Evolutionary conservation across 2,888 invertebrate genomes (phyloP).

Genomic region (Hymenopus coronatus): DNA sequence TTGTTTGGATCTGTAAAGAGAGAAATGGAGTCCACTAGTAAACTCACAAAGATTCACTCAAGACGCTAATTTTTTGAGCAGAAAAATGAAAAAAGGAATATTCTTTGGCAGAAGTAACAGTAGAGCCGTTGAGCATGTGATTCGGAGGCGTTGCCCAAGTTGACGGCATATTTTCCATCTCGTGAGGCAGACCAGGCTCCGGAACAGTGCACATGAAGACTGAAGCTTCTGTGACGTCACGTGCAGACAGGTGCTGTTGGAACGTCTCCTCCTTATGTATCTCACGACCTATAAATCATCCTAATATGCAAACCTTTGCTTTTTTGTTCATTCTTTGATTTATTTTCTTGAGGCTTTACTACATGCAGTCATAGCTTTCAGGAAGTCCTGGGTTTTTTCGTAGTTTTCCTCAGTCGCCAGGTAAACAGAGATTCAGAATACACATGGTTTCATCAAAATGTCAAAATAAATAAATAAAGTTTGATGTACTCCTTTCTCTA

Average conservation of each 20-base stretch:
- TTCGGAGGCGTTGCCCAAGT: constrained; percentile 5
- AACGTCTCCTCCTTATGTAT: background rate
- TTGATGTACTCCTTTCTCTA: too few relatives aligned
- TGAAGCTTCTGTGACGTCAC: background rate
- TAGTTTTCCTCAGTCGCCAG: too few relatives aligned
- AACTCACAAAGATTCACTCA: background rate
- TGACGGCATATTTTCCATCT: constrained; percentile 25
- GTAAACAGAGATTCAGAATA: too few relatives aligned
- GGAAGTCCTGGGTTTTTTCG: too few relatives aligned
- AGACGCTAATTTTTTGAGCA: background rate
- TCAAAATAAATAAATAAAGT: too few relatives aligned
- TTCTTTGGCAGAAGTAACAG: background rate
- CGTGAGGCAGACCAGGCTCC: constrained; percentile 20
- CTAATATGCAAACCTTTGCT: background rate
- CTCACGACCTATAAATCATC: background rate
- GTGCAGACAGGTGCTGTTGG: background rate
- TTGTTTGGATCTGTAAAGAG: background rate
- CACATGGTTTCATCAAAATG: too few relatives aligned
- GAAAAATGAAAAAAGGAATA: background rate
- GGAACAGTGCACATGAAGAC: constrained; percentile 14
- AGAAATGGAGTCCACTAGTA: background rate
- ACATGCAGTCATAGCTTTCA: too few relatives aligned
- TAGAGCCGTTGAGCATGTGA: background rate
- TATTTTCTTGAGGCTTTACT: background rate
- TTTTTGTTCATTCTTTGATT: background rate